Evolutionary conservation across 2,888 invertebrate genomes (phyloP), one percentile per base, ranked within the genome.

Genomic region (Dichetophora obliterata): DNA sequence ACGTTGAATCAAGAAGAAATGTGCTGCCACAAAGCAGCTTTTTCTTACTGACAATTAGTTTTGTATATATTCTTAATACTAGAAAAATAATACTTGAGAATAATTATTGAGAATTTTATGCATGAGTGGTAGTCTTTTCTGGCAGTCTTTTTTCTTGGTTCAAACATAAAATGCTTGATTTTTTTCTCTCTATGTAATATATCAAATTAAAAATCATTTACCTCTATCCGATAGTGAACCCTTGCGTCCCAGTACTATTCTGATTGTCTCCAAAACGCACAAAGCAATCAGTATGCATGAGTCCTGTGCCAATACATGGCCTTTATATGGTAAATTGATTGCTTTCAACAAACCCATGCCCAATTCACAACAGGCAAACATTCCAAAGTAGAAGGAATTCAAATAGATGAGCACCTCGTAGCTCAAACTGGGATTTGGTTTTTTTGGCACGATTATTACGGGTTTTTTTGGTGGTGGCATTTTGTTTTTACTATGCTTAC

Each of bases 371-470:
- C 94, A 92, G 54, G 94, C 93, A 89, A 95, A 95, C 93, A 95
- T 93, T 80, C 95, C 95, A 87, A 95, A 94, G 90, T 96, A 96
- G 89, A 95, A 95, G 59, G 94, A 95, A 89, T 96, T 95, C 79
- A 96, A 89, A 88, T 95, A 95, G 83, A 96, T 91, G 50, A 95
- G 90, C 88, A 96, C 95, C 91, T 96, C 95, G 85, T 95, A 95
- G 8, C 94, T 93, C 86, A 96, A 90, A 84, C 95, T 95, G 6
- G 95, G 94, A 89, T 94, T 95, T 84, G 94, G 91, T 90, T 93
- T 92, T 80, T 85, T 86, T 1, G 87, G 87, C 82, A 86, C 85
- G 73, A 84, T 79, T 19, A 84, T 82, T 37, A 84, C 85, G 48
- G 80, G 78, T 54, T 83, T 84, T 70, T 85, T 84, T 76, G 86